Evolutionary conservation across 2,888 invertebrate species (phyloP).

Genomic region (Trisateles emortualis): DNA sequence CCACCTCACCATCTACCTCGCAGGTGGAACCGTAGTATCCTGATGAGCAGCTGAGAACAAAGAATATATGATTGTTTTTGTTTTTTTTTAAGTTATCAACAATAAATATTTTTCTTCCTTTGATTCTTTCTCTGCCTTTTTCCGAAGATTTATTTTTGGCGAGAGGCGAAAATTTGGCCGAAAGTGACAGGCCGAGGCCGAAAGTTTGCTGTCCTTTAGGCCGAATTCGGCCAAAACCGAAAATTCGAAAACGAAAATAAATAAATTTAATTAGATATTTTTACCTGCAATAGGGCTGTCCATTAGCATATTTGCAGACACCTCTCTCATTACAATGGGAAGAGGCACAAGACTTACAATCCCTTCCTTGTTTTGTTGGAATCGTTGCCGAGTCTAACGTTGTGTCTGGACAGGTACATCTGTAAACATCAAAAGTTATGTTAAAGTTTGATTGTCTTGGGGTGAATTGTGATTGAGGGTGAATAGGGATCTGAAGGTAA

Average conservation of each 20-base stretch:
- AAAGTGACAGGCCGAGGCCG: too few species aligned
- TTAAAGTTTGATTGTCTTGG: too few species aligned
- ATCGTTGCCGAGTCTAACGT: slow-evolving; percentile 91
- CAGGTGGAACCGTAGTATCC: slow-evolving; percentile 96
- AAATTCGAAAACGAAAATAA: too few species aligned
- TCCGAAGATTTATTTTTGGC: too few species aligned
- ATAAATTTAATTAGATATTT: background rate
- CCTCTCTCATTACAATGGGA: slow-evolving; percentile 94
- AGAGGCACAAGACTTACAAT: slow-evolving; percentile 92
- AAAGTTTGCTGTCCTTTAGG: too few species aligned
- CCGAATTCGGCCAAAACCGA: too few species aligned
- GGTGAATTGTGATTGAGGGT: too few species aligned
- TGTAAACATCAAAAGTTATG: slow-evolving; percentile 26
- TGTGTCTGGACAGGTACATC: slow-evolving; percentile 89
- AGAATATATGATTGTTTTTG: too few species aligned
- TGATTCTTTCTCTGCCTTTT: too few species aligned
- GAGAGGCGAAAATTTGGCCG: too few species aligned
- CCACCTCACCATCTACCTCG: slow-evolving; percentile 96
- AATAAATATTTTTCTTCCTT: background rate
- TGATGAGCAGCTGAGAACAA: slow-evolving; percentile 93
- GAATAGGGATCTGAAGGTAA: too few species aligned
- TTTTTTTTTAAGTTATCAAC: background rate
- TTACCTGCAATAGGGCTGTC: slow-evolving; percentile 92
- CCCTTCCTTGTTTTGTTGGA: slow-evolving; percentile 90
- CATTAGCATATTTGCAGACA: slow-evolving; percentile 92